A percentile compares a stretch with the other conserved stretches of the same genome.
Evolutionary conservation across 2,888 invertebrate species (phyloP).

Genomic region (Automeris io): DNA sequence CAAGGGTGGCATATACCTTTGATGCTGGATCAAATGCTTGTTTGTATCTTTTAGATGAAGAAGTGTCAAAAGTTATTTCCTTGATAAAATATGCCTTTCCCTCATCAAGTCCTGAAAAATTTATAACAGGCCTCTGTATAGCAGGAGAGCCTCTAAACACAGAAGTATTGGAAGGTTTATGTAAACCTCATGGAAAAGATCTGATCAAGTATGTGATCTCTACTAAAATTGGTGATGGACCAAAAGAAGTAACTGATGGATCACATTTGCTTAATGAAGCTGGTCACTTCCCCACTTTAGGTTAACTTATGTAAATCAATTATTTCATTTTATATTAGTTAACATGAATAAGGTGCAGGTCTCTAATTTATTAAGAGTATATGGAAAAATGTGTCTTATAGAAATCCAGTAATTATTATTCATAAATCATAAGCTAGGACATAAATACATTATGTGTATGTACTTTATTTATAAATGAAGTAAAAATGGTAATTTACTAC

Average conservation of each 20-base stretch:
- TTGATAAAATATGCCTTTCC: conserved; percentile 86
- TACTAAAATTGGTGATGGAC: conserved; percentile 90
- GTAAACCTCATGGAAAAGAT: conserved; percentile 63
- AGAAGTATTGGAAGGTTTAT: conserved; percentile 37
- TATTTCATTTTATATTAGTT: no score
- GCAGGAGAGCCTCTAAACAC: conserved; percentile 19
- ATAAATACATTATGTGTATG: conserved; percentile 9
- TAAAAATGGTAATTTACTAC: conserved; percentile 19
- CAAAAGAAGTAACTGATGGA: conserved; percentile 67
- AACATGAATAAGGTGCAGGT: no score
- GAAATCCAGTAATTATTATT: no score
- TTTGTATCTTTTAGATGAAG: conserved; percentile 86
- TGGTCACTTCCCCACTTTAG: no score
- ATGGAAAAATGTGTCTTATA: no score
- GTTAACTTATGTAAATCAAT: no score
- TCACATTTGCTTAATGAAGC: conserved; percentile 46
- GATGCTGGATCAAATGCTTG: conserved; percentile 99
- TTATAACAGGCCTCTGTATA: conserved; percentile 42
- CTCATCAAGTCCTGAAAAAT: conserved; percentile 53
- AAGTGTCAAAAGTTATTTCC: conserved; percentile 82
- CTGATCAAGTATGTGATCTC: conserved; percentile 88
- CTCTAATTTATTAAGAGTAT: no score
- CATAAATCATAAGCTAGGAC: no score
- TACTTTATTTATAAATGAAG: conserved; percentile 23
- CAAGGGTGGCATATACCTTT: conserved; percentile 95